A percentile compares a stretch with the other conserved stretches of the same genome.
Conservation (phyloP, 2,797 vertebrate genomes). For the Oryzias sinensis region DNA sequence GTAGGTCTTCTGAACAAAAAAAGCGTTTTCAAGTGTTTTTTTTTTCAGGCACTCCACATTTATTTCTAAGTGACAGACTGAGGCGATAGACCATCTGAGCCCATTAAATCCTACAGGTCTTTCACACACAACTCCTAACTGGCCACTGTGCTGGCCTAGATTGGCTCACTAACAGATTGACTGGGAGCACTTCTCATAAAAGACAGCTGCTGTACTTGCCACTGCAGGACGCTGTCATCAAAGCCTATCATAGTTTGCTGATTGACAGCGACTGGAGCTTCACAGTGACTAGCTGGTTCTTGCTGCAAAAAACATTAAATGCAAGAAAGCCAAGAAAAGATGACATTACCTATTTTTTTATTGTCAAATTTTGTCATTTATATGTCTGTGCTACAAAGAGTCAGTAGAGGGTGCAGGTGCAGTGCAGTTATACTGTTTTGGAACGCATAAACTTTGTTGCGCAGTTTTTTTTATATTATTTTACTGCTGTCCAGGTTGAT, state of each 20-base stretch:
- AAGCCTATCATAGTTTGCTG: conserved; percentile 76
- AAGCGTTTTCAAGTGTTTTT: conserved; percentile 19
- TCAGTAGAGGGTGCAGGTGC: conserved; percentile 56
- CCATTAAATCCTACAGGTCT: conserved; percentile 65
- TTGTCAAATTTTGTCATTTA: conserved; percentile 33
- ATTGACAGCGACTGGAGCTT: conserved; percentile 71
- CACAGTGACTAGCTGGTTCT: conserved; percentile 52
- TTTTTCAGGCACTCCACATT: conserved; percentile 30
- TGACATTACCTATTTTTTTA: conserved; percentile 26
- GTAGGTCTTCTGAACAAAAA: conserved; percentile 21
- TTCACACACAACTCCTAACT: conserved; percentile 60
- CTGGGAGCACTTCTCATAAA: conserved; percentile 73
- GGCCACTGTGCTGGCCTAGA: conserved; percentile 68
- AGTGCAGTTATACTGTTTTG: conserved; percentile 54
- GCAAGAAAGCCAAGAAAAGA: conserved; percentile 13
- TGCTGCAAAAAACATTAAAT: conserved; percentile 30
- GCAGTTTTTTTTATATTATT: conserved; percentile 50
- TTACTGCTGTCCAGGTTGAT: conserved; percentile 67
- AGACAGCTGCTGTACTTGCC: conserved; percentile 79
- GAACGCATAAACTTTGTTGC: conserved; percentile 37
- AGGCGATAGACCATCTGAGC: conserved; percentile 60
- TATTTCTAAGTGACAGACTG: conserved; percentile 43
- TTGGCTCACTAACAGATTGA: conserved; percentile 76
- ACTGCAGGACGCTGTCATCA: conserved; percentile 72
- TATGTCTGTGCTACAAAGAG: conserved; percentile 23